A percentile compares a stretch with the other conserved stretches of the same genome.
Conservation (phyloP, 2,888 invertebrate genomes). For the Steinernema scapterisci region DNA sequence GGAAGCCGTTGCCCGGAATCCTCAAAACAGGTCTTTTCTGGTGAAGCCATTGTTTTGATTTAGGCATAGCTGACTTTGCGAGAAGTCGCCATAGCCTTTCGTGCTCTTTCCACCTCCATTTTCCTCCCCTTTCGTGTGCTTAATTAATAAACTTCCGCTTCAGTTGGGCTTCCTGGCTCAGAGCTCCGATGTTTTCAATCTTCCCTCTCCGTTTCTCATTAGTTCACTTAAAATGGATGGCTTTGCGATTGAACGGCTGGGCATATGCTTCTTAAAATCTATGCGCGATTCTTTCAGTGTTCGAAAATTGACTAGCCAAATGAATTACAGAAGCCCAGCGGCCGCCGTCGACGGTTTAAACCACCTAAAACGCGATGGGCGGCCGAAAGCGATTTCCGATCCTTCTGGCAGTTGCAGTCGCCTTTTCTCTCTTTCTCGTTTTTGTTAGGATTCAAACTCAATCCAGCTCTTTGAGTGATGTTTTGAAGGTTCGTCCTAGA, state of each 20-base stretch:
- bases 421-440: background rate
- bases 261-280: too few species aligned
- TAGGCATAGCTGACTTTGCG: background rate
- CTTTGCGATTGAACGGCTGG: too few species aligned
- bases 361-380: constrained; percentile 4
- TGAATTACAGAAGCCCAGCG: too few species aligned
- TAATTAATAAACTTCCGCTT: background rate
- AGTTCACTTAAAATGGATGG: too few species aligned
- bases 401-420: background rate
- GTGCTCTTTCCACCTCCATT: background rate
- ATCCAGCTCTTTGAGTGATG: background rate
- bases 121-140: background rate
- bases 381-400: background rate
- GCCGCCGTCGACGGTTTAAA: too few species aligned
- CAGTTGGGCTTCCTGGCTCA: background rate
- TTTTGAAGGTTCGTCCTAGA: background rate
- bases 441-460: background rate
- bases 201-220: too few species aligned
- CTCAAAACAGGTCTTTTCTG: too few species aligned
- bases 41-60: background rate
- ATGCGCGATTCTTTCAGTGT: too few species aligned
- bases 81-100: background rate
- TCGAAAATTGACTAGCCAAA: too few species aligned
- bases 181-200: background rate
- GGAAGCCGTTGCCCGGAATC: too few species aligned